Conservation (phyloP, 92 coral and sea anemone species). For the Epizoanthus stellaris region DNA sequence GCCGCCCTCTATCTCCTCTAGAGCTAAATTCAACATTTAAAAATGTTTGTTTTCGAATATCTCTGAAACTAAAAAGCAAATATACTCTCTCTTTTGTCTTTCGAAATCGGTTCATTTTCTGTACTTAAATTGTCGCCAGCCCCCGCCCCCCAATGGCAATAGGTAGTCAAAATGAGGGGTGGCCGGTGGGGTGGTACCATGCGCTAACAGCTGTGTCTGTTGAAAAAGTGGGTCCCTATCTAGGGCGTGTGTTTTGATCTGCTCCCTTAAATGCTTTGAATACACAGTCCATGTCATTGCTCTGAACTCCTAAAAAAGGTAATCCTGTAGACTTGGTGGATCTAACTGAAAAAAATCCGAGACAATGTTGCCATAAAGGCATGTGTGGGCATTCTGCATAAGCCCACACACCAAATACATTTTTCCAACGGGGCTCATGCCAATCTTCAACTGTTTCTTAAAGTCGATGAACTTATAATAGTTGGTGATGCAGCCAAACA, state of each 20-base stretch:
- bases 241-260: neutral
- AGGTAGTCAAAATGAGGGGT: neutral
- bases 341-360: neutral
- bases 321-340: conserved; percentile 26
- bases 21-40: neutral
- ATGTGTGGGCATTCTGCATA: conserved; percentile 18
- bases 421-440: conserved; percentile 43
- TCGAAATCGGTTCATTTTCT: neutral
- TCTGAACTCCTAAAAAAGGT: conserved; percentile 1
- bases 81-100: neutral
- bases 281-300: conserved; percentile 22
- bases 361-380: conserved; percentile 24
- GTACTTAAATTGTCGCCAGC: neutral
- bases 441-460: conserved; percentile 33
- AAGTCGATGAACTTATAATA: conserved; percentile 38
- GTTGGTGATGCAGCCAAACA: conserved; percentile 43
- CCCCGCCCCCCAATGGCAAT: neutral
- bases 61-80: conserved; percentile 3
- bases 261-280: neutral
- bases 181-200: conserved; percentile 1
- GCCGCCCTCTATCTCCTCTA: neutral
- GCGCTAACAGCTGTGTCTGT: neutral
- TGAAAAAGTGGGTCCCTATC: neutral
- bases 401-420: conserved; percentile 36
- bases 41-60: neutral